Evolutionary conservation across 2,888 invertebrate genomes (phyloP).

Genomic region (Sympetrum striolatum): DNA sequence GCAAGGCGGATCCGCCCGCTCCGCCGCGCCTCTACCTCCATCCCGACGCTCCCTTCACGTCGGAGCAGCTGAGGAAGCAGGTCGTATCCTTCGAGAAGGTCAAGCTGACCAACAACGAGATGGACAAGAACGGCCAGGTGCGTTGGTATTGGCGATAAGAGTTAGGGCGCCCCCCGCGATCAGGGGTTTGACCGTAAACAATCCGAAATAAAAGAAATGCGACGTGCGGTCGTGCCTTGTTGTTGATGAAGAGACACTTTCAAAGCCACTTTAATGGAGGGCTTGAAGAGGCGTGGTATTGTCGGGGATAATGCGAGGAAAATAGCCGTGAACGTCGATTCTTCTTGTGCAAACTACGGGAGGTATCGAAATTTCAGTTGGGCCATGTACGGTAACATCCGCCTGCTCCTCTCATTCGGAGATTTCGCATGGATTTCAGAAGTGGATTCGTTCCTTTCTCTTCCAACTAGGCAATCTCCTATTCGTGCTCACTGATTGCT

Average conservation of each 20-base stretch:
- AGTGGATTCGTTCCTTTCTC: too few relatives aligned
- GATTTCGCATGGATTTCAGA: too few relatives aligned
- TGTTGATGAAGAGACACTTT: conserved; percentile 67
- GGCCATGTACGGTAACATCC: too few relatives aligned
- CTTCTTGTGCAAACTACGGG: background rate
- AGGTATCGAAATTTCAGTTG: too few relatives aligned
- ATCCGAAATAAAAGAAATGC: background rate
- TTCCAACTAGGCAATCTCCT: too few relatives aligned
- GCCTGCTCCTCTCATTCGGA: too few relatives aligned
- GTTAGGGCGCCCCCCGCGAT: background rate
- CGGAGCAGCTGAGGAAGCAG: conserved; percentile 78
- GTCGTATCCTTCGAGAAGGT: conserved; percentile 84
- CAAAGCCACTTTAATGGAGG: conserved; percentile 67
- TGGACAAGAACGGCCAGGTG: conserved; percentile 79
- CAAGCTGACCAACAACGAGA: conserved; percentile 83
- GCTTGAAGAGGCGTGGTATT: conserved; percentile 71
- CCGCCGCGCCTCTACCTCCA: conserved; percentile 77
- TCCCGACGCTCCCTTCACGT: conserved; percentile 81
- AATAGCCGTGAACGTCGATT: background rate
- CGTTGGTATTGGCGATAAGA: background rate
- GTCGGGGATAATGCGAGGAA: conserved; percentile 60
- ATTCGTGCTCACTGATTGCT: too few relatives aligned
- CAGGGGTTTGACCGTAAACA: background rate
- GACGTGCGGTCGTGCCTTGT: conserved; percentile 65
- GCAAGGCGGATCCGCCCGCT: conserved; percentile 80